Evolutionary conservation across 2,113 vertebrate genomes (phyloP), one percentile per base, ranked within the genome.

Genomic region (Phasianus colchicus): DNA sequence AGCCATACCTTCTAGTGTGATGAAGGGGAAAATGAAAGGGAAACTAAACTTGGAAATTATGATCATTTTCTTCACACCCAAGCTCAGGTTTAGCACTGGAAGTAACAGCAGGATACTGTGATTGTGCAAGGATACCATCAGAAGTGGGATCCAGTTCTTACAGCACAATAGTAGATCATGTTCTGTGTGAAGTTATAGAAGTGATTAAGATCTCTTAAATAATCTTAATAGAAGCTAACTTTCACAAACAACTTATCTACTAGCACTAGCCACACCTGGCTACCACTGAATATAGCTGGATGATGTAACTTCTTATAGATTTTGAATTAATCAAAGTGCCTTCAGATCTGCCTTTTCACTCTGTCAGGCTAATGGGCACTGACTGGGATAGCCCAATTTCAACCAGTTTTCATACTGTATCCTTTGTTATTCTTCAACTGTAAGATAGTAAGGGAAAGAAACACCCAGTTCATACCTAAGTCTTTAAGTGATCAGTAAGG

Each of bases 1-100:
- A 74, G 91, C 67, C 88, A 92, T 76, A 79, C 86, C 93, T 84
- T 80, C 54, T 27, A 54, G 52, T 52, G 25, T 90, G 66, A 89
- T 91, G 86, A 91, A 91, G 93, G 38, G 61, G 83, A 93, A 94
- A 93, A 89, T 89, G 86, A 91, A 91, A 94, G 38, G 61, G 83
- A 93, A 94, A 93, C 42, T n/a, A 58, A 92, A 76, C 18, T 77
- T 83, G 83, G 79, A 69, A 92, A 93, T 76, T 55, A 75, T 64
- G 43, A 88, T 78, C 82, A 90, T 83, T 79, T 88, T 85, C 57
- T 63, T 91, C 43, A 70, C 54, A n/a, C 22, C 42, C 91, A 73
- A 86, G 83, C 36, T 91, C 90, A 95, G 40, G 78, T 78, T 86
- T 92, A 91, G 36, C 69, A 74, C 57, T 88, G 65, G 82, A 91